Conservation (phyloP, 1,140 invertebrate species). For the Geopemphigus sp. region DNA sequence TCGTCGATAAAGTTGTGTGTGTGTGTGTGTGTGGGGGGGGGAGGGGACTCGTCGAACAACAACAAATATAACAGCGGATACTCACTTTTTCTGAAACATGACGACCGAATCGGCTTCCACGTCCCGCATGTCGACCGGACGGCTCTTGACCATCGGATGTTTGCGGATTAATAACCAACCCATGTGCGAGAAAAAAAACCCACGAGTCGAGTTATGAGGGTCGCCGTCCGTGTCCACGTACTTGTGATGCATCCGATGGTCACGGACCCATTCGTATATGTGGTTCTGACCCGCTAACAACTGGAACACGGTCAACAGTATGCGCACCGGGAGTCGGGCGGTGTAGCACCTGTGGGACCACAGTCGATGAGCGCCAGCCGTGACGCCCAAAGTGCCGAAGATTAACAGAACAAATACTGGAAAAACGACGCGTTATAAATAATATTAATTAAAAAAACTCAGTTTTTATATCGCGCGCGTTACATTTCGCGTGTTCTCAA, state of each 20-base stretch:
- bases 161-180: conserved; percentile 86
- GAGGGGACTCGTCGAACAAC: too few species aligned
- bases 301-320: conserved; percentile 73
- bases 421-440: too few species aligned
- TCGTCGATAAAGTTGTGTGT: too few species aligned
- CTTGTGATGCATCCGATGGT: conserved; percentile 90
- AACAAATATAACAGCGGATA: too few species aligned
- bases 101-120: conserved; percentile 70
- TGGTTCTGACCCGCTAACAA: conserved; percentile 76
- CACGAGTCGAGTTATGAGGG: conserved; percentile 69
- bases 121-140: conserved; percentile 79
- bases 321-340: conserved; percentile 74
- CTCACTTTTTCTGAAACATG: conserved; percentile 63
- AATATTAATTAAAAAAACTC: too few species aligned
- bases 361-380: conserved; percentile 83
- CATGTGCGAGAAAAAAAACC: conserved; percentile 92
- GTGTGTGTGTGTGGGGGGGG: too few species aligned
- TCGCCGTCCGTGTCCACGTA: conserved; percentile 89
- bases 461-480: too few species aligned
- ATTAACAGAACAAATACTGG: too few species aligned
- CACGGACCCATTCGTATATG: conserved; percentile 74
- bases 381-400: conserved; percentile 67
- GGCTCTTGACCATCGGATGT: conserved; percentile 76
- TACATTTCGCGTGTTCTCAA: too few species aligned
- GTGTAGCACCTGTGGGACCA: conserved; percentile 88